Conservation (phyloP, 2,888 invertebrate species). For the Tethea ocularis region DNA sequence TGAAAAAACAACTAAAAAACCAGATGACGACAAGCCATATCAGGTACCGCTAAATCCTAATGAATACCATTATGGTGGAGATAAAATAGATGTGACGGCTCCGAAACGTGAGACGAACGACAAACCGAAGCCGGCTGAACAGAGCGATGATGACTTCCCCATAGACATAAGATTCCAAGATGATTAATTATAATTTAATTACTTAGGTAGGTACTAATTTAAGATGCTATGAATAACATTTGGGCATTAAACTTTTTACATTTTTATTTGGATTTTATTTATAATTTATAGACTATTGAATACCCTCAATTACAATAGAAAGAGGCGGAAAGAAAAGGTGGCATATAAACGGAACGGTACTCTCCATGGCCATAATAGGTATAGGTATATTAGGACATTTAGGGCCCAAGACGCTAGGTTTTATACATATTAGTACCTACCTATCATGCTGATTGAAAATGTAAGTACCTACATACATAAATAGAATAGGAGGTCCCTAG, state of each 20-base stretch:
- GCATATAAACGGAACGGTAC: too few relatives aligned
- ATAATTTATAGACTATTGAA: background rate
- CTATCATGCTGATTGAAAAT: too few relatives aligned
- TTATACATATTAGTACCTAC: too few relatives aligned
- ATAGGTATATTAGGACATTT: too few relatives aligned
- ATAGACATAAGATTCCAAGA: conserved; percentile 67
- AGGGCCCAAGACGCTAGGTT: too few relatives aligned
- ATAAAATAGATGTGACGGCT: conserved; percentile 54
- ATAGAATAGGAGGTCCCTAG: too few relatives aligned
- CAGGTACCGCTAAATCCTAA: conserved; percentile 63
- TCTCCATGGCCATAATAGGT: too few relatives aligned
- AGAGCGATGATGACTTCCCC: conserved; percentile 48
- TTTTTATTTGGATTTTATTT: conserved; percentile 17
- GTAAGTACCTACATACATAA: too few relatives aligned
- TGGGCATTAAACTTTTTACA: conserved; percentile 12
- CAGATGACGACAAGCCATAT: conserved; percentile 50
- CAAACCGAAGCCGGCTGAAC: conserved; percentile 38
- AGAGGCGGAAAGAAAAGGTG: background rate
- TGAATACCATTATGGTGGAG: conserved; percentile 53
- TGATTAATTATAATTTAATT: conserved; percentile 15
- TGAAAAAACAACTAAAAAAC: conserved; percentile 47
- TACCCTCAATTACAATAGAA: background rate
- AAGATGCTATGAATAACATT: conserved; percentile 4
- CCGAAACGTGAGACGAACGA: conserved; percentile 64
- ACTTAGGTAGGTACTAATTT: conserved; percentile 8